Base-by-base conservation (phyloP, 2,888 invertebrate species). In the Enoplolaimus lenunculus region DNA sequence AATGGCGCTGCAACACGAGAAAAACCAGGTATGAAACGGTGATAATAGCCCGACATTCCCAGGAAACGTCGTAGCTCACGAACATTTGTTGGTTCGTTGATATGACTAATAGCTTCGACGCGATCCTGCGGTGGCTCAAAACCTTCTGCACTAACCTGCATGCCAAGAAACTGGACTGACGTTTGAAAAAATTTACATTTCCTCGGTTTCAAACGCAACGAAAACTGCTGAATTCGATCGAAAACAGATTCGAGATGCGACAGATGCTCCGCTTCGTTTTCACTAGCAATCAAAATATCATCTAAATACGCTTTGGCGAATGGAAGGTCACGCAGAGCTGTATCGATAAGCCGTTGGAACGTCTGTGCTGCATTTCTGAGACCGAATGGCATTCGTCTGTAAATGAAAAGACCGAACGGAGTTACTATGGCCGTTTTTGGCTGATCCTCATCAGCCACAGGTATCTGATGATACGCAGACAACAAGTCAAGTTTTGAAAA, bases 381-480 rank as follows among this genome's bases (percentile, higher is more conserved):
- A 62, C 64, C 64, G 64, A 62, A n/a, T n/a, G 64, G 64, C 64
- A 62, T 62, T 13, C 64, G n/a, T 31, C n/a, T 62, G 33, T 62
- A 62, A 16, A 62, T 28, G 64, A 62, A 62, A 30, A 62, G 64
- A 62, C 64, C 64, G n/a, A 62, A 62, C 29, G 64, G 64, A 13
- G 33, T 62, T 28, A 28, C 28, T 13, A 62, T 62, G 7, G 64
- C 64, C 7, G 64, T 62, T 31, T 62, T 62, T 28, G n/a, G 64
- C n/a, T 62, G 7, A n/a, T n/a, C 64, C 7, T n/a, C n/a, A 30
- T 62, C 33, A 13, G 64, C 64, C 7, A 62, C 64, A 13, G 64
- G 64, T 7, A 62, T 62, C 28, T 30, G 64, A 31, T 62, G 64
- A 31, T 62, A 62, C 7, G 64, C 64, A 16, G 29, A 30, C 7